These are phyloP conservation scores for Lophotriccus pileatus DNA, from an alignment of 2,797 vertebrate genomes.

Conservation along the genomic window DNA sequence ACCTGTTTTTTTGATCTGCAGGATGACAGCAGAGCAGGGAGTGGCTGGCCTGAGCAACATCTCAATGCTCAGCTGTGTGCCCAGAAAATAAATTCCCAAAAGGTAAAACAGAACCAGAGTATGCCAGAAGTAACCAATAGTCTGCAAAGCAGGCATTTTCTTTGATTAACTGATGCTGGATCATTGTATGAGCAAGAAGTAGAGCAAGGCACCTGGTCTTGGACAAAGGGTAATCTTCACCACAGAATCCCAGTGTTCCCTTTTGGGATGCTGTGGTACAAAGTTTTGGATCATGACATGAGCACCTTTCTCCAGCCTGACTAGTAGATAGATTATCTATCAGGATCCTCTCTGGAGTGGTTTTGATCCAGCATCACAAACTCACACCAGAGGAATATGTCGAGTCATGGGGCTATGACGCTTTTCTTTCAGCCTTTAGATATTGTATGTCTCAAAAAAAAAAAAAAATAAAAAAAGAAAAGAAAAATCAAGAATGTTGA, in stretches of 20 bases:
- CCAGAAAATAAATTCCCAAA: not conserved
- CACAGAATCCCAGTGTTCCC: rapidly evolving
- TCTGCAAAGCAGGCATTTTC: not conserved
- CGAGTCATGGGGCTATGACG: not conserved
- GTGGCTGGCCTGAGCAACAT: not conserved
- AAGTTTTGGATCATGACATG: not conserved
- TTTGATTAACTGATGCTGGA: not conserved
- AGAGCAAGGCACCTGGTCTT: not conserved
- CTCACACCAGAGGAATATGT: not conserved
- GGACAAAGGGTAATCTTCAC: not conserved
- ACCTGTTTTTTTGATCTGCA: not conserved
- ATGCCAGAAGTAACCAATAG: not conserved
- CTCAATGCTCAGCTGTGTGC: not conserved
- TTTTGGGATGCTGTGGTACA: not conserved
- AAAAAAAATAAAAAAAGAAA: no score
- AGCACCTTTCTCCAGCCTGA: not conserved
- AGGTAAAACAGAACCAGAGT: not conserved
- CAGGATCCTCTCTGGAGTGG: not conserved
- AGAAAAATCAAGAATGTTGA: not conserved
- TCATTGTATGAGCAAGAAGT: not conserved
- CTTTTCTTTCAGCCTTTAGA: not conserved
- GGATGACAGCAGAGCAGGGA: not conserved
- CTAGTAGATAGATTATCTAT: not conserved
- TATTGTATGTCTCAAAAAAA: not conserved
- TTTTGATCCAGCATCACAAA: not conserved